Evolutionary conservation across 2,797 vertebrate genomes (phyloP).

Genomic region (Eospalax fontanierii): DNA sequence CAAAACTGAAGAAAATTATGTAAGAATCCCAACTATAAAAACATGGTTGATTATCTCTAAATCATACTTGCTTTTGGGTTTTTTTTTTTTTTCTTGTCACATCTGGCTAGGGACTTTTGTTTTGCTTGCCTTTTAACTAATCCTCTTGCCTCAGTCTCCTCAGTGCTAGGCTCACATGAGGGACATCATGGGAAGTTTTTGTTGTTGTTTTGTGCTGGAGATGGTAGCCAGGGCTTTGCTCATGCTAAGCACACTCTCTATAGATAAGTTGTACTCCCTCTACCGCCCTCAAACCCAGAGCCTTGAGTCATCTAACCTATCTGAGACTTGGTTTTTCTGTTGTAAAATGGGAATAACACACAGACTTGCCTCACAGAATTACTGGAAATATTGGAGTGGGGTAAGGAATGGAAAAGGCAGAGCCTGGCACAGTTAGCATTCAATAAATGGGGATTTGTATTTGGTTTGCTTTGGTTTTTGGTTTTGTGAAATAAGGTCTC

Average conservation of each 20-base stretch:
- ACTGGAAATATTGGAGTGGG: not conserved
- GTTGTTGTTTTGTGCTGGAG: not conserved
- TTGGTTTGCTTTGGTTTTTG: not conserved
- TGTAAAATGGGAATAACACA: not conserved
- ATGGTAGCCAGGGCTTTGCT: not conserved
- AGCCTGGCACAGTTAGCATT: not conserved
- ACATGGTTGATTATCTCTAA: not conserved
- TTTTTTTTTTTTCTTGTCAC: slow-evolving; percentile 20
- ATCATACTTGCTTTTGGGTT: not conserved
- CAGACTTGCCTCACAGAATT: slow-evolving; percentile 11
- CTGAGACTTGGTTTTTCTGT: slow-evolving; percentile 32
- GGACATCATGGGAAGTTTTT: not conserved
- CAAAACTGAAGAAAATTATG: slow-evolving; percentile 8
- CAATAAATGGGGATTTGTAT: not conserved
- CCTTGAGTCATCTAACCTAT: not conserved
- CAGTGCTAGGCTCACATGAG: no score
- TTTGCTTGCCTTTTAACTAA: not conserved
- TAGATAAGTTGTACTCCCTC: not conserved
- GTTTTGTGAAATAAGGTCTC: not conserved
- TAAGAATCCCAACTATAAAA: not conserved
- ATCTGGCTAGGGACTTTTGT: not conserved
- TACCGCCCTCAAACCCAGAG: not conserved
- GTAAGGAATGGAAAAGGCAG: not conserved
- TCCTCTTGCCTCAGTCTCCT: not conserved
- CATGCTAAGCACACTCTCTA: not conserved